Evolutionary conservation across 2,797 vertebrate genomes (phyloP).

Genomic region (Clarias laeviceps): DNA sequence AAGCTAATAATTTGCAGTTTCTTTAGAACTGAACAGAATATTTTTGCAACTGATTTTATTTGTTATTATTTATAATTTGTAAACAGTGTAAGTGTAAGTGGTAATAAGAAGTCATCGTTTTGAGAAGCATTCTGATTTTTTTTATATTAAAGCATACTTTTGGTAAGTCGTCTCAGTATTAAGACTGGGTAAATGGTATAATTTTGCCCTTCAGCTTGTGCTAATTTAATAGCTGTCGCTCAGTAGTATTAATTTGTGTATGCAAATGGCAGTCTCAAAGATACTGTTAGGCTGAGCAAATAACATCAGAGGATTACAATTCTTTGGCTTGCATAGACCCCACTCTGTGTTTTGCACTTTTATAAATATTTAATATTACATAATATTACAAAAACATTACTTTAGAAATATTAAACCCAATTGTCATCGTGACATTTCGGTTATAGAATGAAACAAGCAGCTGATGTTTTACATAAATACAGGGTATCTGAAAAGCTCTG

Average conservation of each 20-base stretch:
- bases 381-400: not conserved
- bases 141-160: not conserved
- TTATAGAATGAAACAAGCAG: constrained; percentile 23
- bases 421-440: not conserved
- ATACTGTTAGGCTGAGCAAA: not conserved
- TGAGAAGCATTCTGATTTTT: not conserved
- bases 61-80: too few relatives aligned
- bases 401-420: not conserved
- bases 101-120: not conserved
- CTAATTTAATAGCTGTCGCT: not conserved
- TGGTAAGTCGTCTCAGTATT: not conserved
- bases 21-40: too few relatives aligned
- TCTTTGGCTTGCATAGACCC: not conserved
- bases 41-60: too few relatives aligned
- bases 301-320: not conserved
- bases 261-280: not conserved
- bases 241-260: not conserved
- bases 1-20: too few relatives aligned
- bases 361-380: not conserved
- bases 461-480: constrained; percentile 12
- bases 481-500: not conserved
- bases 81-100: not conserved
- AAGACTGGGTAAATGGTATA: not conserved
- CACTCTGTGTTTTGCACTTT: not conserved
- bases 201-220: not conserved